Percentiles rank a stretch among this genome's conserved stretches.
Conservation (phyloP, 2,797 vertebrate genomes). For the Falco novaeseelandiae region DNA sequence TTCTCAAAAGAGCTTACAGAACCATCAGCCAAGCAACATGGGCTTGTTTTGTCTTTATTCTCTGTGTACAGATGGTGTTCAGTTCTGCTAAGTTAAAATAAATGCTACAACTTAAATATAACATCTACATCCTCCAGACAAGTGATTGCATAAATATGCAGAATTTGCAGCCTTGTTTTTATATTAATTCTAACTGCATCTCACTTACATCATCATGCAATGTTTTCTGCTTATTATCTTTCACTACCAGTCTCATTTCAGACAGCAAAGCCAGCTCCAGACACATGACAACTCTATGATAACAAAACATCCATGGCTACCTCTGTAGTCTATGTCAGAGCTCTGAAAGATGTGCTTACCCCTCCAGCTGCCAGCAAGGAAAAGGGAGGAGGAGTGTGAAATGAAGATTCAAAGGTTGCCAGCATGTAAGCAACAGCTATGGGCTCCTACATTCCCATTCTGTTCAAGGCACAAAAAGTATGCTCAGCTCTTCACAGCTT, state of each 20-base stretch:
- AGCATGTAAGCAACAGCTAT: background rate
- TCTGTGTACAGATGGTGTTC: constrained; percentile 5
- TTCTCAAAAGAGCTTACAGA: background rate
- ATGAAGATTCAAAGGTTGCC: background rate
- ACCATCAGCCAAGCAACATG: background rate
- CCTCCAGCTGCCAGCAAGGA: background rate
- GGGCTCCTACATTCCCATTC: background rate
- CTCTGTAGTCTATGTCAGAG: background rate
- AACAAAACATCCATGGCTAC: background rate
- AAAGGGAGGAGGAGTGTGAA: background rate
- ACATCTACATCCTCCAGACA: constrained; percentile 18
- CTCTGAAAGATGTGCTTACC: background rate
- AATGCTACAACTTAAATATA: constrained; percentile 38
- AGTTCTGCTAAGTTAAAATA: constrained; percentile 51
- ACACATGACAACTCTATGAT: background rate
- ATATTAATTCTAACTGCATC: background rate
- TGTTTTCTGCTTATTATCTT: background rate
- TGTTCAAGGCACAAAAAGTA: background rate
- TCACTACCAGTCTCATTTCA: background rate
- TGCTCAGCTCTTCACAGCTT: background rate
- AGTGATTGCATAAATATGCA: constrained; percentile 47
- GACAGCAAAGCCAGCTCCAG: background rate
- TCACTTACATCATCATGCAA: background rate
- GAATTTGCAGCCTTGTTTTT: background rate
- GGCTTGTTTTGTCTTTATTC: constrained; percentile 44